Conservation (phyloP, 1,140 invertebrate genomes). For the Araneus ventricosus region DNA sequence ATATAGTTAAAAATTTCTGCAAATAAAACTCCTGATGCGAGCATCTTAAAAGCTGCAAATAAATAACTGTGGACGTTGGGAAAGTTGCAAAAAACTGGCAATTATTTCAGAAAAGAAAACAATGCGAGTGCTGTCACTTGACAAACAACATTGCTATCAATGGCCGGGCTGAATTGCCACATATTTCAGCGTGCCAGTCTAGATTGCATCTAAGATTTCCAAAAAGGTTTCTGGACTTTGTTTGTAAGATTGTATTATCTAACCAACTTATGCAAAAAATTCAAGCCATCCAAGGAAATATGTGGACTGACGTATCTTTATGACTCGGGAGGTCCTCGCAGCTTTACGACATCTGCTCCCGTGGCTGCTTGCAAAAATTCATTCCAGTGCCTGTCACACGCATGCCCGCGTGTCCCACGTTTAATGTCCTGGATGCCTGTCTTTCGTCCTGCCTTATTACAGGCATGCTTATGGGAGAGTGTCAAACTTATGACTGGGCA, state of each 20-base stretch:
- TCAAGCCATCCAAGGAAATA: not conserved
- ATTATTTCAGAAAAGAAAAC: too few relatives aligned
- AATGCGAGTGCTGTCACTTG: too few relatives aligned
- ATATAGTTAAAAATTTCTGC: too few relatives aligned
- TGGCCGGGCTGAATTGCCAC: too few relatives aligned
- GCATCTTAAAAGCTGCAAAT: too few relatives aligned
- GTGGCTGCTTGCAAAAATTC: not conserved
- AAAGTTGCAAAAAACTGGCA: too few relatives aligned
- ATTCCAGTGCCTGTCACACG: not conserved
- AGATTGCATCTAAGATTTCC: not conserved
- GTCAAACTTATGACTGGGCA: slow-evolving; percentile 57
- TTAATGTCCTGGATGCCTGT: slow-evolving; percentile 49
- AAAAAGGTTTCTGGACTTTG: not conserved
- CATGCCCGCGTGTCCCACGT: not conserved
- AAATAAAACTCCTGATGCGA: too few relatives aligned
- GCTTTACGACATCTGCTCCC: slow-evolving; percentile 30
- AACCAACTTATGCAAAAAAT: not conserved
- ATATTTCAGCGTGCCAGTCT: too few relatives aligned
- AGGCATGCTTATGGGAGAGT: slow-evolving; percentile 38
- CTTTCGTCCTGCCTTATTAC: slow-evolving; percentile 47
- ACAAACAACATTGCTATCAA: too few relatives aligned
- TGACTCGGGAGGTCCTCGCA: not conserved
- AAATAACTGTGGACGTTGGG: too few relatives aligned
- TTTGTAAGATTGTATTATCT: too few relatives aligned
- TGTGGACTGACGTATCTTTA: not conserved